These are phyloP conservation scores for Lithophane leautieri DNA, from an alignment of 2,888 invertebrate genomes.

Conservation along the genomic window DNA sequence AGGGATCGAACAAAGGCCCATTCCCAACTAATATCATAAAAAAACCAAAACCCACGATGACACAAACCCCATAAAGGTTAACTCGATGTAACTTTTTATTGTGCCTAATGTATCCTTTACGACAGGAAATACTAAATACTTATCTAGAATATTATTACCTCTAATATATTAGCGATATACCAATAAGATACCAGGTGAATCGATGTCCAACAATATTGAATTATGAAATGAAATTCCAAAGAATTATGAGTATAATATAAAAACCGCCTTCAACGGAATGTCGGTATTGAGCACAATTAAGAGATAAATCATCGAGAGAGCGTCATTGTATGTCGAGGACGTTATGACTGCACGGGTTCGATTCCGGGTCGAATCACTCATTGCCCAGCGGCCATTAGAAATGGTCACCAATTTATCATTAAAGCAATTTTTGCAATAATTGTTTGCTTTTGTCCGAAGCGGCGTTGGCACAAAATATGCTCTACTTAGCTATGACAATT, in stretches of 20 bases:
- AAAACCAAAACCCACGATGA: conserved; percentile 52
- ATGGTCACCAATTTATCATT: conserved; percentile 90
- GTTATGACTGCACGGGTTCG: conserved; percentile 87
- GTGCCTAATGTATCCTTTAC: conserved; percentile 56
- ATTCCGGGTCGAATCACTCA: conserved; percentile 83
- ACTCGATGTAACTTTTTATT: conserved; percentile 60
- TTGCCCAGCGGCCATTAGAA: conserved; percentile 86
- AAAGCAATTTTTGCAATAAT: conserved; percentile 90
- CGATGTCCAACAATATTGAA: conserved; percentile 61
- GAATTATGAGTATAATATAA: conserved; percentile 83
- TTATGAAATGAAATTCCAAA: conserved; percentile 72
- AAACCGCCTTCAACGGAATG: conserved; percentile 81
- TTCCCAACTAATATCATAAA: conserved; percentile 33
- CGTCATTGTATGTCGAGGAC: conserved; percentile 85
- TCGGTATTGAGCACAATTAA: conserved; percentile 84
- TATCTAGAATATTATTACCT: conserved; percentile 61
- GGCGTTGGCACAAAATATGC: conserved; percentile 71
- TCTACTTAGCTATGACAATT: conserved; percentile 71
- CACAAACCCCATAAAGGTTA: conserved; percentile 57
- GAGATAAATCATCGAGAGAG: conserved; percentile 88
- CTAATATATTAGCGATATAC: conserved; percentile 63
- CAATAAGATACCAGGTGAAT: conserved; percentile 64
- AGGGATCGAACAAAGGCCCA: conserved; percentile 14
- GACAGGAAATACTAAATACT: conserved; percentile 64
- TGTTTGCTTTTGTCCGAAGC: conserved; percentile 82